A percentile compares a stretch with the other conserved stretches of the same genome.
These are phyloP conservation scores for Tiliacea aurago DNA, from an alignment of 2,888 invertebrate genomes.

Conservation along the genomic window DNA sequence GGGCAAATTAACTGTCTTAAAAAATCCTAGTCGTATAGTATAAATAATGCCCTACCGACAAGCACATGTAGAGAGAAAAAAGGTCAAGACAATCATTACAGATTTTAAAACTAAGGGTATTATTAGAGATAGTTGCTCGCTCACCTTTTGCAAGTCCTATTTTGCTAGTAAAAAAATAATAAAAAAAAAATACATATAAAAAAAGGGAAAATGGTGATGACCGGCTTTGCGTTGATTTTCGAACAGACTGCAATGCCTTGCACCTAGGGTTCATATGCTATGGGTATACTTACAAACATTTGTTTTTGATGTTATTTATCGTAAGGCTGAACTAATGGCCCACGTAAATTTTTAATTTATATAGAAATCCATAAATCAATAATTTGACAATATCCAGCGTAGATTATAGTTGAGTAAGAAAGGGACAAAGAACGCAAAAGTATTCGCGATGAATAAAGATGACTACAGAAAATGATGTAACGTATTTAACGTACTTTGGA, in stretches of 20 bases:
- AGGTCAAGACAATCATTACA: too few relatives aligned
- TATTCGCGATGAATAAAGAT: conserved; percentile 6
- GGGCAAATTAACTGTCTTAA: too few relatives aligned
- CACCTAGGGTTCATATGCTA: too few relatives aligned
- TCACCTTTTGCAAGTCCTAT: conserved; percentile 2
- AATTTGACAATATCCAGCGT: background rate
- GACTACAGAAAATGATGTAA: background rate
- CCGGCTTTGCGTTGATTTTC: background rate
- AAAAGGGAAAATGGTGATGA: conserved; percentile 1
- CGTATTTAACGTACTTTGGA: too few relatives aligned
- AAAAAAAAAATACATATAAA: too few relatives aligned
- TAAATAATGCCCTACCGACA: too few relatives aligned
- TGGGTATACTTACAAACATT: too few relatives aligned
- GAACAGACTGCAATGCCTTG: too few relatives aligned
- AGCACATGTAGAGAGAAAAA: too few relatives aligned
- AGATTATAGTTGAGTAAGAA: background rate
- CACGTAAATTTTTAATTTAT: background rate
- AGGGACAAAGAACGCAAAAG: background rate
- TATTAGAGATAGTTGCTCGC: background rate
- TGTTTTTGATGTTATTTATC: background rate
- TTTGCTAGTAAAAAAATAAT: background rate
- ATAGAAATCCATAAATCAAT: background rate
- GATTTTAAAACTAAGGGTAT: too few relatives aligned
- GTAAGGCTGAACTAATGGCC: background rate
- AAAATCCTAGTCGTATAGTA: too few relatives aligned